Percentiles rank a stretch among this genome's conserved stretches.
phyloP scores from a whole-genome alignment of 2,797 vertebrate genomes.

The Syndactyla subalaris region DNA sequence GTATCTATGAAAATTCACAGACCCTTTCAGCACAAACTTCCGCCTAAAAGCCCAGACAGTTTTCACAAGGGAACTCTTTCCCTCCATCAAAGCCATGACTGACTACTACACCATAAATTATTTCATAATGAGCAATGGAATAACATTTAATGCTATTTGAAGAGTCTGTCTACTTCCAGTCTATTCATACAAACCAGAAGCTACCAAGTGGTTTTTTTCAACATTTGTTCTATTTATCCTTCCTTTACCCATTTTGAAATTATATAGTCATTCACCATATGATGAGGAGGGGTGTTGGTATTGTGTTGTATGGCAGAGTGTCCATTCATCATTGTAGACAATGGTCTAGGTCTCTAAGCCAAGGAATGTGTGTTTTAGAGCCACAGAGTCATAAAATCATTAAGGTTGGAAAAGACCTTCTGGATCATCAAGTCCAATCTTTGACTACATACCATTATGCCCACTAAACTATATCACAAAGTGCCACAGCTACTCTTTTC shows the following conservation, averaged over 20 bases:
- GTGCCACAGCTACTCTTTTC: rapidly evolving
- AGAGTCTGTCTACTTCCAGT: background rate
- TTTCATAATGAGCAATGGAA: background rate
- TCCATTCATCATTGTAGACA: background rate
- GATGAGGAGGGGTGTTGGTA: background rate
- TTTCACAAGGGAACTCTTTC: background rate
- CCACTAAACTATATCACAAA: background rate
- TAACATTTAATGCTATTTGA: background rate
- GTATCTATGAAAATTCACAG: background rate
- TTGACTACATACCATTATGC: background rate
- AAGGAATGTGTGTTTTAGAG: background rate
- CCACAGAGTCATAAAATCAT: background rate
- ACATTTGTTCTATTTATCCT: background rate
- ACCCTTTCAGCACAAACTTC: background rate
- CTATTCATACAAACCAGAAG: background rate
- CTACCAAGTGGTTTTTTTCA: background rate
- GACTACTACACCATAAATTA: background rate
- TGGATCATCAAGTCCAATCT: background rate
- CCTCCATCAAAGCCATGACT: background rate
- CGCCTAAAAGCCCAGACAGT: background rate
- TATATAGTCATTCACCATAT: rapidly evolving
- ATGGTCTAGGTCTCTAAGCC: background rate
- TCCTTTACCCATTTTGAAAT: background rate
- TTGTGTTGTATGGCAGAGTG: background rate
- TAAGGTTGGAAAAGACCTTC: background rate